Percentiles rank a stretch among this genome's conserved stretches.
These are phyloP conservation scores for Rhabdomys pumilio DNA, from an alignment of 2,797 vertebrate genomes.

Conservation along the genomic window DNA sequence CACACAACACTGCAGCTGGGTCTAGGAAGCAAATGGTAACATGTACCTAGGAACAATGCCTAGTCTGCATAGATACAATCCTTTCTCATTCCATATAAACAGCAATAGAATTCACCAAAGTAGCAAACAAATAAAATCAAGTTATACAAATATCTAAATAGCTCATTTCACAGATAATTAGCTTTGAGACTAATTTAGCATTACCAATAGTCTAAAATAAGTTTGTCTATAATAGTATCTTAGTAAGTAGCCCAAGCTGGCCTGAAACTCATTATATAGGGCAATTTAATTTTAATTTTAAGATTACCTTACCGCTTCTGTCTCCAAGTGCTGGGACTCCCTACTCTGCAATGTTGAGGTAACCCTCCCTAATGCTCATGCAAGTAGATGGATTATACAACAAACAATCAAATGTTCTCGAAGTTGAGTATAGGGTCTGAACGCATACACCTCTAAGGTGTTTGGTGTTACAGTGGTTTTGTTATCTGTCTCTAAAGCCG, in stretches of 20 bases:
- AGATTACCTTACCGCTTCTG: neutral
- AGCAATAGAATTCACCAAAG: neutral
- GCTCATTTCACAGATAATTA: conserved; percentile 21
- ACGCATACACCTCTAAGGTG: neutral
- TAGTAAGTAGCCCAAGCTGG: neutral
- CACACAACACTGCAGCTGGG: conserved; percentile 41
- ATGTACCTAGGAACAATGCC: conserved; percentile 50
- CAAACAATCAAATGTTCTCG: neutral
- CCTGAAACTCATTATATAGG: neutral
- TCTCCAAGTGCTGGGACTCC: neutral
- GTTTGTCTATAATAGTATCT: neutral
- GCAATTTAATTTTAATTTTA: neutral
- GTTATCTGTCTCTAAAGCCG: neutral
- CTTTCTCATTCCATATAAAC: conserved; percentile 17
- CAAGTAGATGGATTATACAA: too few relatives aligned
- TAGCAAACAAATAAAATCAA: neutral
- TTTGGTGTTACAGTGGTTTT: neutral
- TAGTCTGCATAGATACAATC: conserved; percentile 12
- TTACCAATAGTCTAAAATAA: neutral
- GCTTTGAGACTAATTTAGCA: conserved; percentile 24
- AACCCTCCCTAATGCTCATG: neutral
- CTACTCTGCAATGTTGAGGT: conserved; percentile 46
- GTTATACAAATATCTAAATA: conserved; percentile 15
- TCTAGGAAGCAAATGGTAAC: conserved; percentile 37
- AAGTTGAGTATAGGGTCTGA: neutral